Conservation (phyloP, 2,113 vertebrate genomes). For the Canis aureus region DNA sequence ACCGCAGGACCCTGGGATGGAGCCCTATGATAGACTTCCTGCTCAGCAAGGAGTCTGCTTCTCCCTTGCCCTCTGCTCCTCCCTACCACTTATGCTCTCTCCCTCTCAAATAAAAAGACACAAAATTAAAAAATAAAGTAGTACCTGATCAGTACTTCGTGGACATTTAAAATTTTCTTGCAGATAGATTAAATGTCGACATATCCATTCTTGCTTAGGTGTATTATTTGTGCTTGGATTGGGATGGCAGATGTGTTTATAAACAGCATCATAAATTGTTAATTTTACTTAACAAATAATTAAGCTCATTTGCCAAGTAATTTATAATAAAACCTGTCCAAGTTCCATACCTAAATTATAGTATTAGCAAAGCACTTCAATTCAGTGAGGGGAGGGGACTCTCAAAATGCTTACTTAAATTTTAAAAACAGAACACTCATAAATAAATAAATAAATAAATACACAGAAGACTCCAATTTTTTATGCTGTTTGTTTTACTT, state of each 20-base stretch:
- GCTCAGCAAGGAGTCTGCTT: no score
- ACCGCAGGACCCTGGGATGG: no score
- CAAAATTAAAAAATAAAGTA: background rate
- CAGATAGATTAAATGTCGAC: background rate
- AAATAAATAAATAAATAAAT: no score
- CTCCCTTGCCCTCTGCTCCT: no score
- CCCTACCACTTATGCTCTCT: no score
- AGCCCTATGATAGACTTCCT: no score
- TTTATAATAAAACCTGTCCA: background rate
- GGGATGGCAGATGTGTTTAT: background rate
- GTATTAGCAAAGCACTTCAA: background rate
- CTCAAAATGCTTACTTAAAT: background rate
- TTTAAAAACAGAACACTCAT: background rate
- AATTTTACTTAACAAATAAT: conserved; percentile 6
- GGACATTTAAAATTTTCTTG: background rate
- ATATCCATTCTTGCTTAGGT: background rate
- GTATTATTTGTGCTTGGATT: background rate
- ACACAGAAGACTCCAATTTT: background rate
- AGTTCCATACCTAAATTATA: background rate
- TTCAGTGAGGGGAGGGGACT: fast-evolving
- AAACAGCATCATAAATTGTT: background rate
- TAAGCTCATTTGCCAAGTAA: background rate
- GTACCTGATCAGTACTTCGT: background rate
- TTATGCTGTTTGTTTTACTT: background rate
- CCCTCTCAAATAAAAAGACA: no score